A percentile compares a stretch with the other conserved stretches of the same genome.
phyloP scores from a whole-genome alignment of 2,113 vertebrate species.

The Reinhardtius hippoglossoides region DNA sequence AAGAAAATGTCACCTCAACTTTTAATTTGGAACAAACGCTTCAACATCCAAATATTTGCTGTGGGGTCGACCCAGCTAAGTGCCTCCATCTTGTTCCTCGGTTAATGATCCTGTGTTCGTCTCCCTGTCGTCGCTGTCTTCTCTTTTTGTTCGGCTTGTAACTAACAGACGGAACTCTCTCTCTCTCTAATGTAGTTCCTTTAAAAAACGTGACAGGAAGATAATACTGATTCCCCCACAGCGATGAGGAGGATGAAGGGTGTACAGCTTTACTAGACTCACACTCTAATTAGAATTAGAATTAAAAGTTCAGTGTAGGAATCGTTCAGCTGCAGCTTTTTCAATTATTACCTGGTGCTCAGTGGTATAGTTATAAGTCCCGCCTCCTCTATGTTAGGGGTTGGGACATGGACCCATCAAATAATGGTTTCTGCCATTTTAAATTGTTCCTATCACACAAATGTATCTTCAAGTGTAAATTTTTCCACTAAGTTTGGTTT shows the following conservation, averaged over 20 bases:
- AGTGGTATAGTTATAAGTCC: no score
- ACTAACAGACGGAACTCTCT: constrained; percentile 4
- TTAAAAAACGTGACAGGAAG: constrained; percentile 31
- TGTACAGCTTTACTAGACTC: neutral
- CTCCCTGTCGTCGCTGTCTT: neutral
- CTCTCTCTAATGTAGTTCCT: constrained; percentile 7
- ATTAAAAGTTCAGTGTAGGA: neutral
- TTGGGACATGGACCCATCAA: no score
- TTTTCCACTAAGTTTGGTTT: no score
- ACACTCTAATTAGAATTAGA: neutral
- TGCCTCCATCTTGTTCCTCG: neutral
- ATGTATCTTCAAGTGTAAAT: no score
- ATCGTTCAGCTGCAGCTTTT: neutral
- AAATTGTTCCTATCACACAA: no score
- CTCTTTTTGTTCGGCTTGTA: neutral
- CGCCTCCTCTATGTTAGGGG: no score
- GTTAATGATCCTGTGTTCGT: neutral
- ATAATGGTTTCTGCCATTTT: no score
- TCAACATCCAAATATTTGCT: constrained; percentile 14
- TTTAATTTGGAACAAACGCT: constrained; percentile 1
- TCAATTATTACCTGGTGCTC: no score
- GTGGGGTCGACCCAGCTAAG: neutral
- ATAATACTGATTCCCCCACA: constrained; percentile 12
- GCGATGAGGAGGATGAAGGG: neutral
- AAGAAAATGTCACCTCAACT: neutral